A percentile compares a stretch with the other conserved stretches of the same genome.
Evolutionary conservation across 2,797 vertebrate species (phyloP).

Genomic region (Geotrypetes seraphini): DNA sequence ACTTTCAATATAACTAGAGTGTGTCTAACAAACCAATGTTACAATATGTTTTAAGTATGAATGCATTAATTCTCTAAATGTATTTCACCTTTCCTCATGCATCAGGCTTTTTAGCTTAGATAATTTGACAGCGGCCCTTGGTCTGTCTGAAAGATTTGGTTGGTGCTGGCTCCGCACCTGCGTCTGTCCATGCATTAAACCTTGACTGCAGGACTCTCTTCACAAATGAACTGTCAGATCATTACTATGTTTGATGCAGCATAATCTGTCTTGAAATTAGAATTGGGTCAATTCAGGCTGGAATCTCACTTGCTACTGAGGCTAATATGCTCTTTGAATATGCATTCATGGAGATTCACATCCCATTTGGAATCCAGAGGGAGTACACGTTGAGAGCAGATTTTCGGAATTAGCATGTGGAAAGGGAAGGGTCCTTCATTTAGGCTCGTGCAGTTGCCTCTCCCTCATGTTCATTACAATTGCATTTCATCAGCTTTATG

Average conservation of each 20-base stretch:
- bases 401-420: conserved; percentile 98
- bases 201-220: conserved; percentile 85
- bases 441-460: conserved; percentile 93
- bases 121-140: conserved; percentile 81
- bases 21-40: conserved; percentile 67
- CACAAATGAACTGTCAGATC: conserved; percentile 99
- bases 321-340: conserved; percentile 93
- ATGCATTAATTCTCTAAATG: conserved; percentile 77
- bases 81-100: conserved; percentile 65
- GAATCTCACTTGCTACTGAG: conserved; percentile 65
- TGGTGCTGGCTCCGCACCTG: conserved; percentile 76
- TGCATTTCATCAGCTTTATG: conserved; percentile 99
- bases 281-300: conserved; percentile 84
- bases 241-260: conserved; percentile 98
- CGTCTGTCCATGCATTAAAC: conserved; percentile 81
- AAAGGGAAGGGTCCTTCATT: conserved; percentile 91
- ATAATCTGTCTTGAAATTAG: conserved; percentile 99
- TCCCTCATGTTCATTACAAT: conserved; percentile 99
- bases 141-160: conserved; percentile 68
- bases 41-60: conserved; percentile 73
- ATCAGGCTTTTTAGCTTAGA: conserved; percentile 66
- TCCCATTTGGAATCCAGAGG: conserved; percentile 87
- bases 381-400: conserved; percentile 95
- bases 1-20: conserved; percentile 66
- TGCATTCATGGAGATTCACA: conserved; percentile 89